A percentile compares a stretch with the other conserved stretches of the same genome.
Evolutionary conservation across 2,888 invertebrate species (phyloP).

Genomic region (Digitonthophagus gazella): DNA sequence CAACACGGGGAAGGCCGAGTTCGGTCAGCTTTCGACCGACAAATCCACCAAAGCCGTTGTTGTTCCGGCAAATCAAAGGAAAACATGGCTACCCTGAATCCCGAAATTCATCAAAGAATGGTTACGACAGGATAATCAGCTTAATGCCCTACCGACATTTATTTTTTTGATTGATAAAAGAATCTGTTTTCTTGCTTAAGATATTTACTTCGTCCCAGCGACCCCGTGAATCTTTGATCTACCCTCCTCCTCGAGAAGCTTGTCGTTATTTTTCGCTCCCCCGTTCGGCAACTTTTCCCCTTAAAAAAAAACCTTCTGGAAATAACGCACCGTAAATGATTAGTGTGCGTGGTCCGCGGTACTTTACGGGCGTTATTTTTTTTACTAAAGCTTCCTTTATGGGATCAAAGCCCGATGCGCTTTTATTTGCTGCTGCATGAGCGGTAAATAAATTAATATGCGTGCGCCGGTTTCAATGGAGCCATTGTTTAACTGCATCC

Average conservation of each 20-base stretch:
- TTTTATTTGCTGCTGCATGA: constrained; percentile 10
- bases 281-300: neutral
- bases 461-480: constrained; percentile 25
- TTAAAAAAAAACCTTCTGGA: constrained; percentile 3
- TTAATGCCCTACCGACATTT: neutral
- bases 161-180: too few relatives aligned
- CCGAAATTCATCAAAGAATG: too few relatives aligned
- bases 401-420: constrained; percentile 19
- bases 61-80: too few relatives aligned
- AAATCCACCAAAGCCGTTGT: neutral
- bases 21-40: too few relatives aligned
- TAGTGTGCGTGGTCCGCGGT: constrained; percentile 8
- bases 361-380: constrained; percentile 9
- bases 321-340: constrained; percentile 18
- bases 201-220: neutral
- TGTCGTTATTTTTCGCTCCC: constrained; percentile 5
- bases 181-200: neutral
- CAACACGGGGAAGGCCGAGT: too few relatives aligned
- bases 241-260: neutral
- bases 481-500: constrained; percentile 21
- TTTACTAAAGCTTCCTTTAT: constrained; percentile 18
- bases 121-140: neutral
- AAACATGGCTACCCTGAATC: too few relatives aligned
- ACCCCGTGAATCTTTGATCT: neutral
- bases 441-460: constrained; percentile 23